Percentiles rank a stretch among this genome's conserved stretches.
phyloP scores from a whole-genome alignment of 2,113 vertebrate genomes.

The Montifringilla adamsi region DNA sequence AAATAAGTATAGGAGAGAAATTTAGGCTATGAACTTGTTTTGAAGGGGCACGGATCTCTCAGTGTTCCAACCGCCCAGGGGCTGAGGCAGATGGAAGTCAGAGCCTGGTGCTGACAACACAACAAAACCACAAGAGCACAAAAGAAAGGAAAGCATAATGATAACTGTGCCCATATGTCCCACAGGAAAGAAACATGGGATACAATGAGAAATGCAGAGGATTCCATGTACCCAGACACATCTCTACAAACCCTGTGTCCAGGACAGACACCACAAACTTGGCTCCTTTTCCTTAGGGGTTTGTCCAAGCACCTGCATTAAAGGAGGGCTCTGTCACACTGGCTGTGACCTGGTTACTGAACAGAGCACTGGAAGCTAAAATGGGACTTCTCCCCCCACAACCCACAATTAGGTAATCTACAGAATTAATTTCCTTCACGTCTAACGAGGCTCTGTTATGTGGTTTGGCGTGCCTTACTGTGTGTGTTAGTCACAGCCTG shows the following conservation, averaged over 20 bases:
- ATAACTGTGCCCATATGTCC: background rate
- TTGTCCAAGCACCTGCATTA: background rate
- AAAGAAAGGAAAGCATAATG: background rate
- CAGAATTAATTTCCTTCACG: conserved; percentile 53
- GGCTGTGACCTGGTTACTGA: background rate
- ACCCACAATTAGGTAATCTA: background rate
- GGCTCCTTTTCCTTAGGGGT: background rate
- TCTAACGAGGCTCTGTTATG: conserved; percentile 30
- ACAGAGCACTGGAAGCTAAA: background rate
- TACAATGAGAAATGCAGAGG: background rate
- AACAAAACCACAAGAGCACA: background rate
- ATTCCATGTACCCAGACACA: background rate
- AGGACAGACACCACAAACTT: background rate
- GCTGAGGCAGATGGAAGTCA: background rate
- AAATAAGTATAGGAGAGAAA: background rate
- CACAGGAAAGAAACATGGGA: background rate
- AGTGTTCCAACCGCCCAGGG: background rate
- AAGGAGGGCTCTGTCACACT: background rate
- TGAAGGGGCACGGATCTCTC: background rate
- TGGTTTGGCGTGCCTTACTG: conserved; percentile 15
- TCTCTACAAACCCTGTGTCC: background rate
- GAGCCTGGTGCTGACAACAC: background rate
- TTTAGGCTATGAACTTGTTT: background rate
- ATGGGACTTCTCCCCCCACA: background rate
- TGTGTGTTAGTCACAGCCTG: conserved; percentile 56